Evolutionary conservation across 2,888 invertebrate species (phyloP), one percentile per base, ranked within the genome.

Genomic region (Papilio demoleus): DNA sequence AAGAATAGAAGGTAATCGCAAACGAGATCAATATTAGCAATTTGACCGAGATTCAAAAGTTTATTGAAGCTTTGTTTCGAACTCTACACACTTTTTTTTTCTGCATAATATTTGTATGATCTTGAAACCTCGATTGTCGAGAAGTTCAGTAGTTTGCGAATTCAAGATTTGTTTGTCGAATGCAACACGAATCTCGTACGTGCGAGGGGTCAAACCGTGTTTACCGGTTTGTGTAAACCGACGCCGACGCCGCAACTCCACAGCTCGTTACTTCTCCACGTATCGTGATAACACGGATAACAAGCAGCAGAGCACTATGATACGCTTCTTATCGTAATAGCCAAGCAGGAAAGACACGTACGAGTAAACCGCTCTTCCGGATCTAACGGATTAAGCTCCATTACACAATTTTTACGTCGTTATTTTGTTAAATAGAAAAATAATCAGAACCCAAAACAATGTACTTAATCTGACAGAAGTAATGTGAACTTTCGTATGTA

Each of bases 241-340:
- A 68, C 67, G 67, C 62, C 68, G 71, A 68, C 69, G 68, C 67
- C 70, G 70, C 56, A 19, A 68, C 40, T 4, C 60, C 53, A 59
- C 60, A 63, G 58, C 59, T 53, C 68, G 71, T 68, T 68, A 73
- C 70, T 42, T 68, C 65, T 17, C 56, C 70, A 71, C 70, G 70
- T 71, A 73, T 53, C 59, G 38, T 71, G 75, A 74, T 76, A 76
- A 72, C 68, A 50, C 19, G 19, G 59, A 64, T 47, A 65, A 40
- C 34, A n/a, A 12, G 40, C 31, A 61, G 40, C 17, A 6, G 17
- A 31, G 17, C 17, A 56, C 19, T 65, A 36, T 40, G 50, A 50
- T 61, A 42, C 31, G 27, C 58, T 65, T 11, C 58, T 58, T 65
- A 45, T 58, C 58, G 19, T 24, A 38, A 58, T 45, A 6, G 38